A percentile compares a stretch with the other conserved stretches of the same genome.
Conservation (phyloP, 2,888 invertebrate genomes). For the Aporophyla lueneburgensis region DNA sequence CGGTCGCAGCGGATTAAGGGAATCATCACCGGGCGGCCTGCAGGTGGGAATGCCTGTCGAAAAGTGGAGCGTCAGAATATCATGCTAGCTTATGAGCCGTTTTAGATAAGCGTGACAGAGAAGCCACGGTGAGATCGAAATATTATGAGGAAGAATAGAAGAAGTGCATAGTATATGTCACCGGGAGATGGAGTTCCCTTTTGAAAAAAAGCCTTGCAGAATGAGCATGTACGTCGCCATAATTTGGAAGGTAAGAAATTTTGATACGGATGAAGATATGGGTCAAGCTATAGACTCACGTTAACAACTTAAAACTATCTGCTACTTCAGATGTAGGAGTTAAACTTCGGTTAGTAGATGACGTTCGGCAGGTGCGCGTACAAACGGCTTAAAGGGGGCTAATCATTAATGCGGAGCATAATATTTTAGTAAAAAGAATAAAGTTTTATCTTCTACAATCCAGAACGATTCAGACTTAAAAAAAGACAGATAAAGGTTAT, state of each 20-base stretch:
- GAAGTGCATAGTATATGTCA: slow-evolving; percentile 10
- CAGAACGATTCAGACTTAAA: neutral
- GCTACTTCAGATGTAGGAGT: neutral
- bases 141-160: slow-evolving; percentile 18
- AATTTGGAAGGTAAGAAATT: slow-evolving; percentile 9
- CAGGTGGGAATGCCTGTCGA: slow-evolving; percentile 42
- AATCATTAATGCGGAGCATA: neutral
- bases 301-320: slow-evolving; percentile 2
- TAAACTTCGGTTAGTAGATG: neutral
- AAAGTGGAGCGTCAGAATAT: slow-evolving; percentile 38
- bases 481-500: neutral
- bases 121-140: slow-evolving; percentile 18
- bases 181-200: slow-evolving; percentile 15
- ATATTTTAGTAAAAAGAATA: neutral
- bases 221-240: neutral
- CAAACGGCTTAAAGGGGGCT: neutral
- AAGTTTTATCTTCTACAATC: neutral
- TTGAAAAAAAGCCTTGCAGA: slow-evolving; percentile 1
- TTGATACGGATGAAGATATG: slow-evolving; percentile 8
- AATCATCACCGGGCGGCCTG: slow-evolving; percentile 12
- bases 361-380: neutral
- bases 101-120: slow-evolving; percentile 3
- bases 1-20: slow-evolving; percentile 38
- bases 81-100: slow-evolving; percentile 9
- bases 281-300: slow-evolving; percentile 1